Conservation (phyloP, 2,888 invertebrate species). For the Drepana falcataria region DNA sequence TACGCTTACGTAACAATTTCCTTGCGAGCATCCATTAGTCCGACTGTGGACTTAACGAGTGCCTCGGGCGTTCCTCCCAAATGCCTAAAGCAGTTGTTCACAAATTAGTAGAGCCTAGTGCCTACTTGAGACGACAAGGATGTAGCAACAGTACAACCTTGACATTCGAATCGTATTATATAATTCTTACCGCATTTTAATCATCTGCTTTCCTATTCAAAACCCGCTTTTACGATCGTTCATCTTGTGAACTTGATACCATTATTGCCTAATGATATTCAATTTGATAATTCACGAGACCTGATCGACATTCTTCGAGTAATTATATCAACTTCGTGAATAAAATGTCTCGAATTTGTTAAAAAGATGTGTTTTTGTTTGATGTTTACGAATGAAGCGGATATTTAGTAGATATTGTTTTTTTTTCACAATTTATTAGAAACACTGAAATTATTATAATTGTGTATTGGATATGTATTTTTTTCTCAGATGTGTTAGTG, state of each 20-base stretch:
- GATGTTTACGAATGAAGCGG: not conserved
- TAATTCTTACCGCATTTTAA: conserved; percentile 15
- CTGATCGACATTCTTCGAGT: conserved; percentile 4
- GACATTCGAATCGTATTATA: conserved; percentile 22
- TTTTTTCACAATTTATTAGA: not conserved
- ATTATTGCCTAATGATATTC: conserved; percentile 8
- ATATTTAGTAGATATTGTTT: not conserved
- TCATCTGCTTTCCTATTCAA: conserved; percentile 19
- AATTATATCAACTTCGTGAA: not conserved
- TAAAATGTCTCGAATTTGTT: not conserved
- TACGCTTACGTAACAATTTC: not conserved
- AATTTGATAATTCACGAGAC: conserved; percentile 4
- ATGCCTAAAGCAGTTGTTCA: conserved; percentile 40
- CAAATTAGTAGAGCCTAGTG: conserved; percentile 26
- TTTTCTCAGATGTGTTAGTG: too few species aligned
- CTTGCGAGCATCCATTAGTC: conserved; percentile 11
- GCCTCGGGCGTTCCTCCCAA: conserved; percentile 33
- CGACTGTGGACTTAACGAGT: conserved; percentile 24
- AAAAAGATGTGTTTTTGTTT: not conserved
- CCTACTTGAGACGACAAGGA: conserved; percentile 12
- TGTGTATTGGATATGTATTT: too few species aligned
- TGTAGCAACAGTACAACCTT: conserved; percentile 16
- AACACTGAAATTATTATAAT: too few species aligned
- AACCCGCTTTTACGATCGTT: conserved; percentile 19
- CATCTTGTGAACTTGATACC: conserved; percentile 13